Conservation (phyloP, 2,113 vertebrate genomes). For the Pelvicachromis taeniatus region DNA sequence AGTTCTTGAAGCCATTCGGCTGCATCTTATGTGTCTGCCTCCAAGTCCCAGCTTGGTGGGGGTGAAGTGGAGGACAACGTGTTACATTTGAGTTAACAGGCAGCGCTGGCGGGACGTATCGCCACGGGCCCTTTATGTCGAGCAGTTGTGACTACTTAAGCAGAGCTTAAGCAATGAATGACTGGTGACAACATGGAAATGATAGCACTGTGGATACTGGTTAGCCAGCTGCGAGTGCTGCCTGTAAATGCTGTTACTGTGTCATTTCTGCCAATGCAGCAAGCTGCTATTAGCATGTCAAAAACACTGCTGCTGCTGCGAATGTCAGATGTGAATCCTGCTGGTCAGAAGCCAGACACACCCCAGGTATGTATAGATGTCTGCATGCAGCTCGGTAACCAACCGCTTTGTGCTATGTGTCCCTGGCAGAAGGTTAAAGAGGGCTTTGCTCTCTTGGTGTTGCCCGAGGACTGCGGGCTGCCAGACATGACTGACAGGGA, state of each 20-base stretch:
- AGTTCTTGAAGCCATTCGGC: constrained; percentile 52
- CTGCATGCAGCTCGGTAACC: background rate
- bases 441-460: background rate
- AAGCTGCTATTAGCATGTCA: constrained; percentile 16
- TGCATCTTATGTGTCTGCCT: constrained; percentile 53
- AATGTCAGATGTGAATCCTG: background rate
- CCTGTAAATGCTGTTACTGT: constrained; percentile 3
- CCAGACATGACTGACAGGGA: background rate
- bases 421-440: background rate
- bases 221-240: constrained; percentile 40
- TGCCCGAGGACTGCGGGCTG: background rate
- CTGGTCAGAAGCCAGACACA: background rate
- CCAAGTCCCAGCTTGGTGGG: constrained; percentile 38
- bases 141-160: constrained; percentile 39
- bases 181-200: constrained; percentile 56
- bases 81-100: constrained; percentile 62
- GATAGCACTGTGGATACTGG: constrained; percentile 29
- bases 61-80: constrained; percentile 54
- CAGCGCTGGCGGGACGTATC: constrained; percentile 11
- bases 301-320: background rate
- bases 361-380: background rate
- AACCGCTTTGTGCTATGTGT: background rate
- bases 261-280: constrained; percentile 2
- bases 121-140: constrained; percentile 18
- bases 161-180: constrained; percentile 45